phyloP scores from a whole-genome alignment of 2,113 vertebrate species.

The Chroicocephalus ridibundus region DNA sequence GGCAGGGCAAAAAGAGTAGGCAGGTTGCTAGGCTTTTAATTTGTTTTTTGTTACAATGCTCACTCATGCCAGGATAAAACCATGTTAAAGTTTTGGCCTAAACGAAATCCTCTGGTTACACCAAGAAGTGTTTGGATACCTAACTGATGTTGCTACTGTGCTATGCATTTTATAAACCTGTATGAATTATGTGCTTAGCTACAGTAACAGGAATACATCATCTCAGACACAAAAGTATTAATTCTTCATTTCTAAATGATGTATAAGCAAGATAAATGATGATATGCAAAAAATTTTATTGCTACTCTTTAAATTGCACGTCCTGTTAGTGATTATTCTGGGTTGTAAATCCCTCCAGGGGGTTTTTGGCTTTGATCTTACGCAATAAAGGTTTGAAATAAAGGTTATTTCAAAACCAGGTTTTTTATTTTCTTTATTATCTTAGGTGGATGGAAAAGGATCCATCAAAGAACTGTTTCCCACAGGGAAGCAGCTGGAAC shows the following conservation, averaged over 20 bases:
- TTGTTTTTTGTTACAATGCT: neutral
- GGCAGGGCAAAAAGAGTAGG: neutral
- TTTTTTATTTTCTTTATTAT: neutral
- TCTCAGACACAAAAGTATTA: neutral
- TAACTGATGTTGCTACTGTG: neutral
- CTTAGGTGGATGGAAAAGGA: conserved; percentile 93
- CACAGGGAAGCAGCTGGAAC: conserved; percentile 96
- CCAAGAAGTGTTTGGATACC: neutral
- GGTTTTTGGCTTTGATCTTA: neutral
- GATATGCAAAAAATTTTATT: neutral
- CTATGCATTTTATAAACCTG: neutral
- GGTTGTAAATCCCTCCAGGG: neutral
- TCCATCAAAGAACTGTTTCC: conserved; percentile 97
- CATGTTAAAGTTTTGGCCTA: neutral
- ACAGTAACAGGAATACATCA: neutral
- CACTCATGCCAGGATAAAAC: neutral
- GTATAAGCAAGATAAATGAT: neutral
- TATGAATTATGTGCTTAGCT: neutral
- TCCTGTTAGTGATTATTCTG: neutral
- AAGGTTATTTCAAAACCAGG: neutral
- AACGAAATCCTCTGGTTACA: neutral
- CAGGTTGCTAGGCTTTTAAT: neutral
- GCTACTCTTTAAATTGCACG: neutral
- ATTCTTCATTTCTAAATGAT: neutral
- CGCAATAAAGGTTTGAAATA: neutral